These are phyloP conservation scores for Monomorium pharaonis DNA, from an alignment of 1,140 invertebrate species.

Conservation along the genomic window DNA sequence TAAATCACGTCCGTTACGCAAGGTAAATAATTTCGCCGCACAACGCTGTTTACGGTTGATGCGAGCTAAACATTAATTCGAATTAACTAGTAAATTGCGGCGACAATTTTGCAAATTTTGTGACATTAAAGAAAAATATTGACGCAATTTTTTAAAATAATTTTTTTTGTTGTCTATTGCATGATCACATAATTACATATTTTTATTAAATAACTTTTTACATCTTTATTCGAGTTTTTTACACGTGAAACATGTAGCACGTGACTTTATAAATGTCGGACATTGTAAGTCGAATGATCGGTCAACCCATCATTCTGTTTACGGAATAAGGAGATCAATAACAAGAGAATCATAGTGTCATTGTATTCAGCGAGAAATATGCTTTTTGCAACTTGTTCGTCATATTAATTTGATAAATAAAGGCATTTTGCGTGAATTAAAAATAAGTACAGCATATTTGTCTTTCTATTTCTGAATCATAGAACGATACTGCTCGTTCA, in stretches of 20 bases:
- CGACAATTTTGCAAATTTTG: background rate
- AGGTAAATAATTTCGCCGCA: conserved; percentile 48
- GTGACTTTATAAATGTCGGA: background rate
- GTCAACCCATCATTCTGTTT: conserved; percentile 27
- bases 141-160: background rate
- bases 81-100: conserved; percentile 8
- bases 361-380: background rate
- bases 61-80: conserved; percentile 19
- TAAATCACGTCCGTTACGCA: conserved; percentile 44
- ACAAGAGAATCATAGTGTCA: background rate
- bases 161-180: background rate
- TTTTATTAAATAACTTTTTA: background rate
- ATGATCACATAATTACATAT: background rate
- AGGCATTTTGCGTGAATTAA: background rate
- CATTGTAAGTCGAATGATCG: background rate
- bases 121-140: background rate
- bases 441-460: background rate
- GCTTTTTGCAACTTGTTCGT: background rate
- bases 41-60: conserved; percentile 27
- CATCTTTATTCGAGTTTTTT: background rate
- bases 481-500: background rate
- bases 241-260: background rate
- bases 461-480: background rate
- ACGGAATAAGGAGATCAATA: conserved; percentile 38
- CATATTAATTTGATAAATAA: background rate